Base-by-base conservation (phyloP, 2,113 vertebrate species). In the Sander lucioperca region DNA sequence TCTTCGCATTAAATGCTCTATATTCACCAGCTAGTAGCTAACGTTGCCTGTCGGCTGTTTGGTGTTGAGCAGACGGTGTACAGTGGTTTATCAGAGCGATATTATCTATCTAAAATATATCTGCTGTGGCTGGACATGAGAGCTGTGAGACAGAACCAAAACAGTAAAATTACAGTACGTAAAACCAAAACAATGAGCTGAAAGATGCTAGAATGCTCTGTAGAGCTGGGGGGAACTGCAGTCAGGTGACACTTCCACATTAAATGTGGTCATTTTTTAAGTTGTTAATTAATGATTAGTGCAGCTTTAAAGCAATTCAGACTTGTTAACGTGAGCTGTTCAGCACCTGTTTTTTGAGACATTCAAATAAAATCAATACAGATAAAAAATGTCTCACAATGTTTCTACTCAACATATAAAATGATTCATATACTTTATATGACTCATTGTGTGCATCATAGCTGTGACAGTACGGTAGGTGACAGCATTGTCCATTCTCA, bases 301-400 rank as follows among this genome's bases (percentile, higher is more conserved):
- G 21, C 30, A 30, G 45, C 15, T 25, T 69, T 58, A 57, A 64
- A 58, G 13, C 10, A 2, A 6, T 45, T 64, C 53, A 2, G 4
- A 25, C 36, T 79, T 5, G 16, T 56, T 23, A 23, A 71, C 47
- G 19, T 30, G 53, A 65, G 25, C 39, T 14, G 43, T 15, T 27
- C 19, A 7, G 56, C 21, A 25, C 63, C 68, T 80, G 15, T 23
- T 73, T 76, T 64, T 56, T 33, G 33, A 80, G 16, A 61, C 48
- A 77, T 77, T 53, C 59, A 43, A 73, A 62, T 19, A 7, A 74
- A 81, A 81, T 48, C 54, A 50, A 53, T 63, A 7, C 33, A 33
- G 36, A 66, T 63, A 58, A 74, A 74, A 77, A 53, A 56, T 9
- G 19, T 6, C n/a, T 58, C 33, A 51, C 21, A 50, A 33, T 66